Evolutionary conservation across 2,113 vertebrate species (phyloP), one percentile per base, ranked within the genome.

Genomic region (Gadus macrocephalus): DNA sequence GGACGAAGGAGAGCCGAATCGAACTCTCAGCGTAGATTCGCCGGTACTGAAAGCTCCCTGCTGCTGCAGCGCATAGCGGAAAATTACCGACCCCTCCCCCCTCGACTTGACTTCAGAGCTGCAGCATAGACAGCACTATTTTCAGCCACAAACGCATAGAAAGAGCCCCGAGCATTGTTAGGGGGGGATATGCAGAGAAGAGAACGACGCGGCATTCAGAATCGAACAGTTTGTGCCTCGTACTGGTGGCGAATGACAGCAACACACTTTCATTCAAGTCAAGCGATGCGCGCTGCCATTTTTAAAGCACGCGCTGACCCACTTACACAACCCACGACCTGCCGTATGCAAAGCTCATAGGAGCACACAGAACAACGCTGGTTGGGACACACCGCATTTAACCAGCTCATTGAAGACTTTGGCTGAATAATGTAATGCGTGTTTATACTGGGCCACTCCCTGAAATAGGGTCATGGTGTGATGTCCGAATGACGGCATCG

Each of bases 61-160:
- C 84, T 85, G 72, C 82, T 49, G 87, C 87, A 83, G 82, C 72
- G 55, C 70, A 77, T 68, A 89, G 84, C 77, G 90, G 90, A 91
- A 92, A 91, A 84, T 90, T 91, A 90, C 71, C 73, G 77, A 87
- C 88, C 91, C 81, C 87, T 89, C 89, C 91, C 90, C 85, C 55
- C 89, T 82, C 55, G 60, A 38, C 53, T 27, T 73, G 58, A 60
- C 71, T 1, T 66, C 66, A 83, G 62, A 85, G 69, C 82, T 75
- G 85, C 81, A 78, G 83, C 78, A 72, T 27, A 75, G 74, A 75
- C 75, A 69, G 67, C 74, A 69, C 77, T 49, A 49, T 14, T 11
- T 71, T 67, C 62, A 75, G 70, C 71, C 71, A 75, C 83, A 28
- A 76, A 71, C 77, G 73, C 79, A 84, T 53, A 74, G 70, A 75